A percentile compares a stretch with the other conserved stretches of the same genome.
phyloP scores from a whole-genome alignment of 2,888 invertebrate genomes.

The Melanchra persicariae region DNA sequence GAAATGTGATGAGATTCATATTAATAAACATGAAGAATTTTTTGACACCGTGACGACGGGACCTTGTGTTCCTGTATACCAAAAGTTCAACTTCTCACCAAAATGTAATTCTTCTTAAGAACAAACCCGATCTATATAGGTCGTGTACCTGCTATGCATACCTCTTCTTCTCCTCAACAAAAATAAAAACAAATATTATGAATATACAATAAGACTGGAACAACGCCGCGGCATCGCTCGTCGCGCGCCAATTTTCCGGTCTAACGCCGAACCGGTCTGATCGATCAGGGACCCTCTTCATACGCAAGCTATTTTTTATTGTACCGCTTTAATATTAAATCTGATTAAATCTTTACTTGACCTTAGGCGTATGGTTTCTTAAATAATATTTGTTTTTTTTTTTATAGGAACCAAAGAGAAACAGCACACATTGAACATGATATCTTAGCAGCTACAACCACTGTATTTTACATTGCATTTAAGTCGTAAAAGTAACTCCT shows the following conservation, averaged over 20 bases:
- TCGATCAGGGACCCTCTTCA: constrained; percentile 66
- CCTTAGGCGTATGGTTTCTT: constrained; percentile 29
- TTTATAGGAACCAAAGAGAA: not conserved
- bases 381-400: constrained; percentile 22
- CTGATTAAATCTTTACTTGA: constrained; percentile 30
- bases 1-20: not conserved
- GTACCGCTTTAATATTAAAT: constrained; percentile 26
- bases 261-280: constrained; percentile 75
- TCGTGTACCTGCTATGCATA: not conserved
- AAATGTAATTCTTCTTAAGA: not conserved
- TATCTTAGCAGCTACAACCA: not conserved
- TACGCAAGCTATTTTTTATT: constrained; percentile 51
- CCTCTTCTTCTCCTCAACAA: not conserved
- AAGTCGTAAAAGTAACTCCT: too few species aligned
- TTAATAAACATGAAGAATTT: not conserved
- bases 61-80: not conserved
- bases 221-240: constrained; percentile 68
- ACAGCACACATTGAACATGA: not conserved
- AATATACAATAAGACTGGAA: constrained; percentile 53
- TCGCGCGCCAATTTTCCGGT: constrained; percentile 78
- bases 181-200: constrained; percentile 30
- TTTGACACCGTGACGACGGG: too few species aligned
- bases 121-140: too few species aligned
- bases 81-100: not conserved
- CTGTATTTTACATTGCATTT: too few species aligned